Conservation (phyloP, 2,888 invertebrate species). For the Macroteleia sp. region DNA sequence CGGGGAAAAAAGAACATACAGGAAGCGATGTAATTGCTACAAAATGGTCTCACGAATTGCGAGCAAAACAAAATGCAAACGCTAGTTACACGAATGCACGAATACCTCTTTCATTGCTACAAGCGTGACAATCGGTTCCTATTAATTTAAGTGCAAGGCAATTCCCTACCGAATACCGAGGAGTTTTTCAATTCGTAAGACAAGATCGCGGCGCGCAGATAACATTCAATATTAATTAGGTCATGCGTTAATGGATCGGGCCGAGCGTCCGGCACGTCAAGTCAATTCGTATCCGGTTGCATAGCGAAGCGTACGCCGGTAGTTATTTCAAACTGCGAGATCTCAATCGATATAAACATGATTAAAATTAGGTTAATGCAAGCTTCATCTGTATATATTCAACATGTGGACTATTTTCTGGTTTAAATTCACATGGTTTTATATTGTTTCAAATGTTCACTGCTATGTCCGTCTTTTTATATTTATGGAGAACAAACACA, state of each 20-base stretch:
- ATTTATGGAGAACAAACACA: no score
- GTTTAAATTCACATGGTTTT: no score
- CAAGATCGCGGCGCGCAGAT: constrained; percentile 35
- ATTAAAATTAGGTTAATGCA: constrained; percentile 62
- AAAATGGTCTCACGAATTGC: constrained; percentile 38
- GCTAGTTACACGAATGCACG: no score
- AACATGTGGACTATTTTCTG: no score
- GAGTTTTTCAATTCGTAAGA: constrained; percentile 10
- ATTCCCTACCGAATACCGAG: background rate
- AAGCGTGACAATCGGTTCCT: no score
- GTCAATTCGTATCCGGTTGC: constrained; percentile 60
- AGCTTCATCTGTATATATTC: constrained; percentile 55
- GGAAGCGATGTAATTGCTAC: no score
- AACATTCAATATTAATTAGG: constrained; percentile 57
- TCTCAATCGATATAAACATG: constrained; percentile 52
- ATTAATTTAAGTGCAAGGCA: no score
- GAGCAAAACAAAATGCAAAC: constrained; percentile 1
- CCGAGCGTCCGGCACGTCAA: constrained; percentile 56
- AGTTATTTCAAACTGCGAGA: constrained; percentile 49
- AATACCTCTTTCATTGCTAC: no score
- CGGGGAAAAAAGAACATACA: constrained; percentile 43
- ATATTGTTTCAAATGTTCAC: no score
- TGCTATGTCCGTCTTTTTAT: no score
- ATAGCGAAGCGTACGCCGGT: constrained; percentile 49
- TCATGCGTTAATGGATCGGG: constrained; percentile 57